phyloP scores from a whole-genome alignment of 2,797 vertebrate species.

The Neostethus bicornis region DNA sequence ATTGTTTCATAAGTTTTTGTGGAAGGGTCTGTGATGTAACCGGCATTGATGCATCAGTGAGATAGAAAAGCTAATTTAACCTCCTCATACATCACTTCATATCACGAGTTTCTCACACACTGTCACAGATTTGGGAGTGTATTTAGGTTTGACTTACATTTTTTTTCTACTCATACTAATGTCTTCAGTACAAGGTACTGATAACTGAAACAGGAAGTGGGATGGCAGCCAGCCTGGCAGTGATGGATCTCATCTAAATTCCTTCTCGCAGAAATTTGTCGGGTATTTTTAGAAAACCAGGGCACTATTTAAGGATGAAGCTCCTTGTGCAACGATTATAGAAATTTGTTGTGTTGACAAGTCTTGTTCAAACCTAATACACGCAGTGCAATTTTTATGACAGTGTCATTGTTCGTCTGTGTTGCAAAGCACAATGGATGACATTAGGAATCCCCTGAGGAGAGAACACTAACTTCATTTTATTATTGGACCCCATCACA shows the following conservation, averaged over 20 bases:
- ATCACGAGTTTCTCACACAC: too few species aligned
- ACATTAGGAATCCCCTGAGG: background rate
- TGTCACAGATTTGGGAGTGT: too few species aligned
- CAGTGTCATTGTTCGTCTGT: background rate
- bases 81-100: too few species aligned
- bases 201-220: too few species aligned
- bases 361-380: background rate
- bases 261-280: background rate
- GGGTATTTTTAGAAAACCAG: background rate
- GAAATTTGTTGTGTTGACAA: background rate
- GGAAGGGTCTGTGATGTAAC: too few species aligned
- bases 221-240: too few species aligned
- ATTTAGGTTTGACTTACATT: too few species aligned
- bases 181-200: background rate
- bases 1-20: too few species aligned
- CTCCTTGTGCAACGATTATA: background rate
- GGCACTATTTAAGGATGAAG: background rate
- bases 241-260: background rate
- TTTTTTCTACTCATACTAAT: too few species aligned
- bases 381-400: background rate
- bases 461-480: background rate
- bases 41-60: too few species aligned
- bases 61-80: too few species aligned
- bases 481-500: background rate
- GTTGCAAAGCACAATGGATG: background rate